phyloP scores from a whole-genome alignment of 2,888 invertebrate genomes.

The Eulithis prunata region DNA sequence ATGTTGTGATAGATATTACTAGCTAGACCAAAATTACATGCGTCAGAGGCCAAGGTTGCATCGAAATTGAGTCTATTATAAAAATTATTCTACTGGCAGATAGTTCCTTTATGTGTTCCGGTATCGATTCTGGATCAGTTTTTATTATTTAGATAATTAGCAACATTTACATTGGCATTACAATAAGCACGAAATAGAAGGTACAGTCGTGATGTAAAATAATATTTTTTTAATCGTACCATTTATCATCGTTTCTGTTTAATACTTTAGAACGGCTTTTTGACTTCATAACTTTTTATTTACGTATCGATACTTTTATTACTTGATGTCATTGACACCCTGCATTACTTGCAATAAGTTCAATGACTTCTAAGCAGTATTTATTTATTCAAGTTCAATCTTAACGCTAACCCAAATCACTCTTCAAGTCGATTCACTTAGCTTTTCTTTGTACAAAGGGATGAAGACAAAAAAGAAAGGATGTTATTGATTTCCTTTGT shows the following conservation, averaged over 20 bases:
- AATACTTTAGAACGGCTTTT: not conserved
- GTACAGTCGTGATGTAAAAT: too few species aligned
- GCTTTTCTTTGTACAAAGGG: constrained; percentile 27
- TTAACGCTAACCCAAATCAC: constrained; percentile 14
- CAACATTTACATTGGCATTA: too few species aligned
- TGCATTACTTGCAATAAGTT: constrained; percentile 25
- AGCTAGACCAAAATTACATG: not conserved
- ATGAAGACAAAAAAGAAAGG: constrained; percentile 19
- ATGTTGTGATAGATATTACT: not conserved
- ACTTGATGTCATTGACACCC: constrained; percentile 11
- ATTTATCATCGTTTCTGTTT: too few species aligned
- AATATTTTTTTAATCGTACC: too few species aligned
- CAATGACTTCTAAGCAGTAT: constrained; percentile 8
- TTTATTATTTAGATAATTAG: too few species aligned
- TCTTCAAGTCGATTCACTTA: constrained; percentile 32
- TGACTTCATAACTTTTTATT: not conserved
- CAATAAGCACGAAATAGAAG: too few species aligned
- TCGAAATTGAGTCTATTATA: constrained; percentile 3
- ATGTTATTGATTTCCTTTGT: constrained; percentile 27
- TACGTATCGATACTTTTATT: too few species aligned
- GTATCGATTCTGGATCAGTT: not conserved
- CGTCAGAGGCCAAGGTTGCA: constrained; percentile 16
- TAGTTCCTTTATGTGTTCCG: constrained; percentile 12
- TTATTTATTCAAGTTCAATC: constrained; percentile 17
- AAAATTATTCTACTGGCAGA: not conserved